phyloP scores from a whole-genome alignment of 1,140 invertebrate species.

The Hycleus cichorii region DNA sequence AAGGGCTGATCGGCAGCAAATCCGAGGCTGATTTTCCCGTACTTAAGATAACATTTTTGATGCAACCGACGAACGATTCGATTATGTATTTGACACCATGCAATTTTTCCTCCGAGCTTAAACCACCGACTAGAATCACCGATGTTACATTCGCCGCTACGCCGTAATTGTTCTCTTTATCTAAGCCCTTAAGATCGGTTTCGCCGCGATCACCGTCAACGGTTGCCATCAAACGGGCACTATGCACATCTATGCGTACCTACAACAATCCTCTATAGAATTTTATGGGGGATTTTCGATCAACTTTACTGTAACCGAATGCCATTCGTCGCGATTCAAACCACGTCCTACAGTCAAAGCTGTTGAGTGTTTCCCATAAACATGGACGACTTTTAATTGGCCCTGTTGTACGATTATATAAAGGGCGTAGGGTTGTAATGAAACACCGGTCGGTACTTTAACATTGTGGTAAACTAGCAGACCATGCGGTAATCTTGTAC shows the following conservation, averaged over 20 bases:
- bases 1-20: conserved; percentile 66
- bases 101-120: conserved; percentile 75
- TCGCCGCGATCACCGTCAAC: conserved; percentile 76
- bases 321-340: conserved; percentile 83
- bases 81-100: conserved; percentile 86
- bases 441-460: conserved; percentile 67
- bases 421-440: conserved; percentile 69
- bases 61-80: conserved; percentile 86
- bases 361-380: conserved; percentile 77
- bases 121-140: conserved; percentile 79
- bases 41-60: conserved; percentile 74
- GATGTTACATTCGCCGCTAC: conserved; percentile 75
- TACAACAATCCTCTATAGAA: conserved; percentile 18
- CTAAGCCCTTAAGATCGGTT: conserved; percentile 69
- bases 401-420: conserved; percentile 86
- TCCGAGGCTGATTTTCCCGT: conserved; percentile 76
- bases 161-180: conserved; percentile 74
- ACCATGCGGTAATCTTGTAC: conserved; percentile 77
- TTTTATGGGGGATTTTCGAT: no score
- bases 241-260: conserved; percentile 76
- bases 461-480: conserved; percentile 83
- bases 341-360: conserved; percentile 80
- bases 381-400: conserved; percentile 81
- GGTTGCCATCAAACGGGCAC: conserved; percentile 68
- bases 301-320: conserved; percentile 65